Evolutionary conservation across 2,113 vertebrate genomes (phyloP).

Genomic region (Ictalurus furcatus): DNA sequence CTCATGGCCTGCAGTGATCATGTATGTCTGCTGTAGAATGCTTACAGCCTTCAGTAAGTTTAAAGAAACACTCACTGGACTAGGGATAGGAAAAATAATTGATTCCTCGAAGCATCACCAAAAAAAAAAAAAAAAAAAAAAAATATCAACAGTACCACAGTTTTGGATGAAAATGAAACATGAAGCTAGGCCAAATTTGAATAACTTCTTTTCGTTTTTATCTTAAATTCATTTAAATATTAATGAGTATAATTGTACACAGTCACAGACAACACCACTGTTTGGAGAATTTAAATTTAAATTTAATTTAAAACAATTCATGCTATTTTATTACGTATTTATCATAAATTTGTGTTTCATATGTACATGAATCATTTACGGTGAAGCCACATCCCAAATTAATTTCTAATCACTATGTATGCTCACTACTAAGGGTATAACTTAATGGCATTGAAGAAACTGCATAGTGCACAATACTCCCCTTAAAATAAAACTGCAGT

Average conservation of each 20-base stretch:
- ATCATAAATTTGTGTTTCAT: neutral
- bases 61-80: neutral
- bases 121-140: neutral
- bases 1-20: conserved; percentile 61
- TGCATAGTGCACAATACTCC: neutral
- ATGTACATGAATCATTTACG: neutral
- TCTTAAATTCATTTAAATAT: neutral
- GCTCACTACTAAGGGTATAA: neutral
- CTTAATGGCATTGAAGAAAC: neutral
- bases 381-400: neutral
- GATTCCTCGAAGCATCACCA: neutral
- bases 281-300: neutral
- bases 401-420: neutral
- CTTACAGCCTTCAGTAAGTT: neutral
- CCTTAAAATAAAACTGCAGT: neutral
- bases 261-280: neutral
- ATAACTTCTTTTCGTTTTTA: neutral
- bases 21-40: conserved; percentile 31
- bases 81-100: conserved; percentile 13
- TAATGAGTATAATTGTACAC: neutral
- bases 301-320: neutral
- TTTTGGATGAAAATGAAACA: neutral
- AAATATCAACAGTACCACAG: neutral
- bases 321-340: neutral
- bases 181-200: neutral